Base-by-base conservation (phyloP, 1,140 invertebrate species). In the Sarcophaga bullata region DNA sequence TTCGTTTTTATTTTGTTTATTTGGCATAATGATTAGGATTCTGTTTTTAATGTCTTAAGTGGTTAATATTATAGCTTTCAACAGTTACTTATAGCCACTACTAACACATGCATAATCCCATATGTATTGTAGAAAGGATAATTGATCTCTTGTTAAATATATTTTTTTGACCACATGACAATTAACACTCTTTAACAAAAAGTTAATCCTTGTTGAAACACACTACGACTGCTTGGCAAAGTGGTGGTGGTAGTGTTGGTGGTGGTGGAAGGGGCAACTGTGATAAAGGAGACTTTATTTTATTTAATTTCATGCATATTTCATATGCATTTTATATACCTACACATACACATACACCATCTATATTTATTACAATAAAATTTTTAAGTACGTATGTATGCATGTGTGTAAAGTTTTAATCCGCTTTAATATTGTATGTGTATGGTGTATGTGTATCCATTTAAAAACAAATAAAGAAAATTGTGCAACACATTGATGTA, bases 111-210 rank as follows among this genome's bases (percentile, higher is more conserved):
- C 54, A 62, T 15, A 15, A 2, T 7, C 54, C 54, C 54, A 7
- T 58, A n/a, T 58, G 11, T n/a, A 58, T 7, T 37, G 25, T 37
- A 4, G 25, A 37, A 37, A 37, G 25, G 25, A 68, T 68, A 68
- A 68, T 68, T 68, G 62, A 68, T 68, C n/a, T 17, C 15, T 68
- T 68, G n/a, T 68, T 68, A 19, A 19, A 68, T 25, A 68, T 37
- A 37, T 37, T 37, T 68, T 68, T 58, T 68, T 8, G 62, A 68
- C 62, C 62, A 68, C 62, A 68, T 68, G 62, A 19, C 62, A 68
- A 19, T 68, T 68, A 68, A 68, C 62, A 58, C 54, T 10, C 62
- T 68, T 68, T 9, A 68, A 19, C 17, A n/a, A 68, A 25, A 68
- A 68, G 62, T 68, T 68, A 68, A 68, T 68, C 62, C n/a, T 68